phyloP scores from a whole-genome alignment of 2,797 vertebrate genomes.

The Poecilia wingei region DNA sequence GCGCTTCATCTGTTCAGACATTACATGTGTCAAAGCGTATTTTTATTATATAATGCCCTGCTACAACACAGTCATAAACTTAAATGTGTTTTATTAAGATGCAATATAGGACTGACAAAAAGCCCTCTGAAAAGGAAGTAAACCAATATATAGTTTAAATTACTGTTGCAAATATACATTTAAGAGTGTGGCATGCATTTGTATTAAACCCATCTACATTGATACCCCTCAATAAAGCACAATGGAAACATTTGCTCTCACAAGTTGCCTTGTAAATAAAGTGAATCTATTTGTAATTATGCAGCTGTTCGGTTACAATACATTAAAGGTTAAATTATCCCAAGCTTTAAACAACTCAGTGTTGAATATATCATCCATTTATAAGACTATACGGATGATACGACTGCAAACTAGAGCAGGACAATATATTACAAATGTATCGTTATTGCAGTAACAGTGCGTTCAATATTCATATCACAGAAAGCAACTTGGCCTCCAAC shows the following conservation, averaged over 20 bases:
- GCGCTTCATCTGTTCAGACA: background rate
- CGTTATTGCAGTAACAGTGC: background rate
- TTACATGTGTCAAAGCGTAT: background rate
- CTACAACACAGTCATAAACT: background rate
- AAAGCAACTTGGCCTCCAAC: background rate
- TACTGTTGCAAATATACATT: background rate
- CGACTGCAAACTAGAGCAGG: background rate
- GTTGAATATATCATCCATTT: background rate
- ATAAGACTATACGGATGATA: background rate
- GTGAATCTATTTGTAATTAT: background rate
- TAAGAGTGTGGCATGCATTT: background rate
- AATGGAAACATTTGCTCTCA: background rate
- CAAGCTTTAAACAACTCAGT: background rate
- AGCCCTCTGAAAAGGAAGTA: background rate
- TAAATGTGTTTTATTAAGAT: background rate
- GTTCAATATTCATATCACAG: background rate
- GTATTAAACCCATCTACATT: background rate
- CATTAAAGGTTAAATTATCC: background rate
- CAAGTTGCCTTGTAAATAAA: background rate
- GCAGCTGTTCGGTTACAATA: background rate
- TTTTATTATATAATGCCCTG: background rate
- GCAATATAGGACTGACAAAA: background rate
- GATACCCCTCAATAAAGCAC: background rate
- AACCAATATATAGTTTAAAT: background rate
- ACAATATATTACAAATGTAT: background rate